Conservation (phyloP, 53 echinoderm and acorn worm genomes). For the Patiria pectinifera region DNA sequence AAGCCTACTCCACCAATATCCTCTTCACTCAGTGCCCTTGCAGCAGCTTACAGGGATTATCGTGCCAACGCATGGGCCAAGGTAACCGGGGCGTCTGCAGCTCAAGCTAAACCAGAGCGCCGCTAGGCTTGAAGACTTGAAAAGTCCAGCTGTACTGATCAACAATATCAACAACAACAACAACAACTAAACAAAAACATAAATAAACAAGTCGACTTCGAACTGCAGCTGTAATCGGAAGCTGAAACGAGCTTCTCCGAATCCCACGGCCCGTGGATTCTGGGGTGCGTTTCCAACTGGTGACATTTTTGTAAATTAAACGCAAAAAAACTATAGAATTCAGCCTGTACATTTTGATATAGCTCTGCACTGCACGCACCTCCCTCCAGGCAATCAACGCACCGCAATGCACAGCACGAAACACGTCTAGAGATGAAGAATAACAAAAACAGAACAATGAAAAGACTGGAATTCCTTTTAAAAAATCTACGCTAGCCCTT, state of each 20-base stretch:
- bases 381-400: constrained; percentile 3
- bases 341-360: constrained; percentile 3
- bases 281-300: not conserved
- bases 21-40: constrained; percentile 62
- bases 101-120: not conserved
- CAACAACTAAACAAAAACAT: not conserved
- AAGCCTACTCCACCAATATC: constrained; percentile 7
- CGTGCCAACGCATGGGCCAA: constrained; percentile 34
- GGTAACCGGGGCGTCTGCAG: constrained; percentile 41
- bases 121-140: not conserved
- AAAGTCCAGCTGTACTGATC: constrained; percentile 14
- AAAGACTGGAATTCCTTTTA: not conserved
- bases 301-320: not conserved
- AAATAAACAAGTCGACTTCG: not conserved
- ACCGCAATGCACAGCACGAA: constrained; percentile 16
- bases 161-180: not conserved
- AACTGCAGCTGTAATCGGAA: constrained; percentile 14
- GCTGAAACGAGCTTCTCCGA: not conserved
- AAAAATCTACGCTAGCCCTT: not conserved
- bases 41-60: constrained; percentile 38
- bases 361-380: not conserved
- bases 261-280: not conserved
- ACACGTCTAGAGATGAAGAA: not conserved
- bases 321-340: not conserved
- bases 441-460: not conserved